Base-by-base conservation (phyloP, 2,113 vertebrate species). In the Symphodus melops region DNA sequence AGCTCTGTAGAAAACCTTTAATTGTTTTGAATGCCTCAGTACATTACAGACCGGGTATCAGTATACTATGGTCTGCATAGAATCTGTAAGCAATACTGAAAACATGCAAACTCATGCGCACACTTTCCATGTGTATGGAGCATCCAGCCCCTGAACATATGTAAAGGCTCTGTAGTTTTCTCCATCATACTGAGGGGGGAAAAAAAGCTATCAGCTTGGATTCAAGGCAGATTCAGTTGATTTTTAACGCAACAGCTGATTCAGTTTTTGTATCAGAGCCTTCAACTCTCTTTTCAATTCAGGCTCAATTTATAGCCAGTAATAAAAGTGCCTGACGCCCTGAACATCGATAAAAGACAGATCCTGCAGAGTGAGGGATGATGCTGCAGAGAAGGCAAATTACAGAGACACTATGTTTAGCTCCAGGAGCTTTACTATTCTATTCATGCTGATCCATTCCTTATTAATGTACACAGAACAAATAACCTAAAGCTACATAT, bases 391-490 rank as follows among this genome's bases (percentile, higher is more conserved):
- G 14, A 54, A 56, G 41, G 19, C 17, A 49, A 80, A 73, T 71
- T 58, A 73, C 41, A 57, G 39, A 39, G 42, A 68, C 39, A 65
- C 14, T 20, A 16, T 14, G 44, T 61, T 53, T 57, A 23, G 33
- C 48, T 79, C 19, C 20, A 16, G 28, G 61, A 72, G 58, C 42
- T 77, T 71, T 59, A 73, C 13, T 56, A n/a, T 44, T 20, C 25
- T 19, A 46, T 58, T 14, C 13, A 52, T 48, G 16, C 28, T 64
- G 44, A 53, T 66, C 66, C 42, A 58, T 63, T 66, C 36, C 75
- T 77, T 68, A 79, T 69, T 77, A 60, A 79, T 75, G 57, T n/a
- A 55, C 14, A 10, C 48, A 83, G 67, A 68, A 82, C 59, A 87
- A 74, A 86, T 61, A 73, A 56, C 70, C 63, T 73, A 5, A 77